Evolutionary conservation across 2,797 vertebrate genomes (phyloP).

Genomic region (Enteromius trimaculatus): DNA sequence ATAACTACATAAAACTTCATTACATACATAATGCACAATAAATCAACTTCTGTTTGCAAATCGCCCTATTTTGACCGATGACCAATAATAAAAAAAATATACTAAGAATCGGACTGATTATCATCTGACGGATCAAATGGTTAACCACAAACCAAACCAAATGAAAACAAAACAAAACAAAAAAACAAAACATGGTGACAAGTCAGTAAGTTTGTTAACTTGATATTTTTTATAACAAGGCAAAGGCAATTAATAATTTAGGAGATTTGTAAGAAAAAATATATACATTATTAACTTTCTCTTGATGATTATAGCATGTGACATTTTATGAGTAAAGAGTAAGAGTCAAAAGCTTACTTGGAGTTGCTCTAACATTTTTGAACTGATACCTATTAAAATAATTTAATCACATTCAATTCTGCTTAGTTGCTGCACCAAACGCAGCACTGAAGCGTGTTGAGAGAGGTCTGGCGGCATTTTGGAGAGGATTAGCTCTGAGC

Average conservation of each 20-base stretch:
- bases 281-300: neutral
- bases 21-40: too few species aligned
- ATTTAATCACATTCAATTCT: conserved; percentile 35
- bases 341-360: neutral
- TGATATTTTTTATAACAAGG: neutral
- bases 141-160: too few species aligned
- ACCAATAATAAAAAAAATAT: too few species aligned
- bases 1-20: too few species aligned
- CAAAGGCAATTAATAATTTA: neutral
- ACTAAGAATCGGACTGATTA: too few species aligned
- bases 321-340: neutral
- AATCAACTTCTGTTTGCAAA: too few species aligned
- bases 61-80: too few species aligned
- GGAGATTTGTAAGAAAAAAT: neutral
- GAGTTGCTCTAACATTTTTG: neutral
- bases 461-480: conserved; percentile 64
- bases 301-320: neutral
- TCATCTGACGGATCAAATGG: too few species aligned
- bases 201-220: neutral
- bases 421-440: conserved; percentile 17
- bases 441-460: conserved; percentile 28
- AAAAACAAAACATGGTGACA: neutral
- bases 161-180: too few species aligned
- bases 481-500: conserved; percentile 71
- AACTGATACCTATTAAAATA: neutral